phyloP scores from a whole-genome alignment of 2,797 vertebrate genomes.

The Anabas testudineus region DNA sequence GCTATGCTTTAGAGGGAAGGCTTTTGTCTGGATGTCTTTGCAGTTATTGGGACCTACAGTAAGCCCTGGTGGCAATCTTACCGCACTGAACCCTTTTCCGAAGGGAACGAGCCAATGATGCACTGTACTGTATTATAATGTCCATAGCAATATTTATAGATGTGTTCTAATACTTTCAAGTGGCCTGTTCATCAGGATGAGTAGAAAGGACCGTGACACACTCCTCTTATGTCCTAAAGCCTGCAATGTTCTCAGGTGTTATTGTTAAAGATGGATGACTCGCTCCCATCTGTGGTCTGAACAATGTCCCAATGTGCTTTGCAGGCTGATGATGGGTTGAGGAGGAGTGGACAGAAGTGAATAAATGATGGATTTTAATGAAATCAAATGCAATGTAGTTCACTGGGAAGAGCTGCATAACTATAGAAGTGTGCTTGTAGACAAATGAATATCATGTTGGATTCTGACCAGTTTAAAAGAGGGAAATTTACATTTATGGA shows the following conservation, averaged over 20 bases:
- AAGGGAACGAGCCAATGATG: conserved; percentile 86
- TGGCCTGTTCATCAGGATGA: conserved; percentile 74
- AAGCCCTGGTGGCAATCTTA: conserved; percentile 79
- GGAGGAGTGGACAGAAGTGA: conserved; percentile 53
- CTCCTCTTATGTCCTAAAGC: conserved; percentile 72
- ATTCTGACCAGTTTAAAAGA: conserved; percentile 72
- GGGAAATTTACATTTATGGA: conserved; percentile 75
- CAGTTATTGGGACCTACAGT: conserved; percentile 71
- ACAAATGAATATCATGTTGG: conserved; percentile 66
- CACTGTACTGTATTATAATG: conserved; percentile 89
- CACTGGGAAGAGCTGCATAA: conserved; percentile 77
- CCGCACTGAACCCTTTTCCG: conserved; percentile 84
- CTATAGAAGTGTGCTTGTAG: conserved; percentile 70
- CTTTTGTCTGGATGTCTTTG: conserved; percentile 71
- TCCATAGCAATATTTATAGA: conserved; percentile 91
- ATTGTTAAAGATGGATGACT: conserved; percentile 60
- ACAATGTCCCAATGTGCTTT: conserved; percentile 72
- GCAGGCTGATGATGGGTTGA: conserved; percentile 68
- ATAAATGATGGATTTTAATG: conserved; percentile 54
- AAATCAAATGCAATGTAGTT: conserved; percentile 71
- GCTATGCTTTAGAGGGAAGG: conserved; percentile 50
- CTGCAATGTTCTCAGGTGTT: conserved; percentile 80
- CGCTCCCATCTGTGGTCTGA: conserved; percentile 67
- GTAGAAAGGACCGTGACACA: conserved; percentile 56
- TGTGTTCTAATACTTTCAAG: conserved; percentile 83